phyloP scores from a whole-genome alignment of 2,888 invertebrate genomes.

The Drepanosiphum platanoidis region DNA sequence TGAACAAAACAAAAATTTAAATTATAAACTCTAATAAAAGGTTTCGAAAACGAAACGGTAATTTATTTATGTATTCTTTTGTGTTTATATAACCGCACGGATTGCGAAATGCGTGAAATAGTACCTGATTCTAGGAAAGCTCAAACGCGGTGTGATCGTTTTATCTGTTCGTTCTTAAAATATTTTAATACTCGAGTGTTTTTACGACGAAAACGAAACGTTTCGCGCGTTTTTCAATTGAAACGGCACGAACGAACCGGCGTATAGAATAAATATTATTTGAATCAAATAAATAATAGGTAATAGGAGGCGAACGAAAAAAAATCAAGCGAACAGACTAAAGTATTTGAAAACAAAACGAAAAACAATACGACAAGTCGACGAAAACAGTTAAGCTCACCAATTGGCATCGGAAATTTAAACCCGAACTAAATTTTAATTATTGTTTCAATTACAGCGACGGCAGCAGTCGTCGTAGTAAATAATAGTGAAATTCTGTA shows the following conservation, averaged over 20 bases:
- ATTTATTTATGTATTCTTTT: background rate
- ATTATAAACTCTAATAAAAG: background rate
- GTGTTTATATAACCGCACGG: background rate
- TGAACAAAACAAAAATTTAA: background rate
- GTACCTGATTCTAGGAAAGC: background rate
- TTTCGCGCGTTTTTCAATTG: too few species aligned
- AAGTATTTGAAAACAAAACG: too few species aligned
- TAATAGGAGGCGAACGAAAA: too few species aligned
- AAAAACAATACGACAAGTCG: background rate
- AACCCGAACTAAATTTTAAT: background rate
- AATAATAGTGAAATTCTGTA: background rate
- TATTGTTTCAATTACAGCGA: background rate
- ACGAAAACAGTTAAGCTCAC: background rate
- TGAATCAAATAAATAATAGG: too few species aligned
- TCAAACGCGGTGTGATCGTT: background rate
- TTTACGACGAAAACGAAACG: background rate
- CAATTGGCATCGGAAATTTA: background rate
- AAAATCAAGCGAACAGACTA: too few species aligned
- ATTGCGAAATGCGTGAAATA: background rate
- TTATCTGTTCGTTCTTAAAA: background rate
- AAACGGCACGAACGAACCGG: background rate
- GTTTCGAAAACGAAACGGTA: background rate
- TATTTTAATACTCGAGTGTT: too few species aligned
- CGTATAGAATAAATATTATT: background rate
- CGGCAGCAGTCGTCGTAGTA: background rate